Evolutionary conservation across 1,140 invertebrate species (phyloP), one percentile per base, ranked within the genome.

Genomic region (Scaptomyza pallida): DNA sequence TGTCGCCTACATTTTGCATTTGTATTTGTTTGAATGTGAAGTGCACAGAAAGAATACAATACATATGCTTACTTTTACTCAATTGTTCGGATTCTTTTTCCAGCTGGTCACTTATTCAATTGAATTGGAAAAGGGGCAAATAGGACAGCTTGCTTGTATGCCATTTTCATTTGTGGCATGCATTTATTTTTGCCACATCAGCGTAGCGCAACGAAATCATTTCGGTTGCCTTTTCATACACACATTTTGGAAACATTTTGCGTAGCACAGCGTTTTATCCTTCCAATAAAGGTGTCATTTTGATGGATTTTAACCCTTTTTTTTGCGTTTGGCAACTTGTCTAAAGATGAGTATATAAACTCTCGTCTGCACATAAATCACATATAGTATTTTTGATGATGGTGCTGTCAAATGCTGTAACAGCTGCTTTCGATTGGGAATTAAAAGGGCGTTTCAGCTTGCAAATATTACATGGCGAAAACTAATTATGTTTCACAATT

Each of bases 41-140:
- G 82, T 88, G 82, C 54, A 51, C 23, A 59, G 54, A 52, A 37
- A 48, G 44, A 23, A 65, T 61, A 60, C 67, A 35, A 35, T 35
- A 35, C 12, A 10, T 2, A 35, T 67, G 37, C 40, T 37, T 65
- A 23, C 13, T 37, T 56, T 43, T 26, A 56, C 41, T 67, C 81
- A 63, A 83, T 85, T 76, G 65, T 71, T n/a, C 63, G 63, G 60
- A 50, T 65, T 47, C 69, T 63, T 57, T 81, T 86, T 82, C 73
- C 82, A 86, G 74, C 82, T 86, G 82, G 65, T 75, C 71, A 88
- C 65, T 57, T 26, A 73, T 73, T 62, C 40, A 50, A 69, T 73
- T 73, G 70, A 73, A 76, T 68, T 85, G 72, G n/a, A n/a, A 37
- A 37, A 37, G 73, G 69, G 77, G 30, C 21, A 30, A 30, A 30